Evolutionary conservation across 2,888 invertebrate species (phyloP).

Genomic region (Mylabris sibirica): DNA sequence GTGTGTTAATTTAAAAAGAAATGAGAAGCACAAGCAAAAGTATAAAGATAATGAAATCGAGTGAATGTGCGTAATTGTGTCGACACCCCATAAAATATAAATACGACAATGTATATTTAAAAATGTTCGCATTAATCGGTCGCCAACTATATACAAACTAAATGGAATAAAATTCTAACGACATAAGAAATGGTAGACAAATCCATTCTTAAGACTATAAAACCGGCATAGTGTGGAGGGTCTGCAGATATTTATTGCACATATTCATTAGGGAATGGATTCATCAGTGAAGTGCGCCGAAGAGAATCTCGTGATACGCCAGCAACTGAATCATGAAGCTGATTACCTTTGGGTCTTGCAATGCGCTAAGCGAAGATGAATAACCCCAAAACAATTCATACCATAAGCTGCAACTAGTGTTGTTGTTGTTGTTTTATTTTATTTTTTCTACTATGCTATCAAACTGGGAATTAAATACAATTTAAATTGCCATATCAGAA

Average conservation of each 20-base stretch:
- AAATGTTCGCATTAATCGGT: constrained; percentile 58
- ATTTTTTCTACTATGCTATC: background rate
- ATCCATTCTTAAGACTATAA: constrained; percentile 1
- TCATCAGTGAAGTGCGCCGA: constrained; percentile 51
- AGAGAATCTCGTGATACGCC: constrained; percentile 43
- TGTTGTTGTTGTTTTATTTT: constrained; percentile 7
- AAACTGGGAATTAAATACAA: constrained; percentile 21
- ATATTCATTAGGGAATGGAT: constrained; percentile 57
- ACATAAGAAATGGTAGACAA: constrained; percentile 18
- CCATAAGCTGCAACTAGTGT: constrained; percentile 21
- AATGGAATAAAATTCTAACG: constrained; percentile 51
- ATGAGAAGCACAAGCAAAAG: constrained; percentile 14
- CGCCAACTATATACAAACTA: constrained; percentile 47
- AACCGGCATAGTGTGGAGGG: constrained; percentile 29
- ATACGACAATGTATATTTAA: constrained; percentile 51
- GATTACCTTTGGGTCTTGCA: constrained; percentile 49
- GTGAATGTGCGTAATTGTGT: constrained; percentile 51
- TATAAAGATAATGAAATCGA: constrained; percentile 48
- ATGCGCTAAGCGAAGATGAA: constrained; percentile 37
- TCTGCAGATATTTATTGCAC: constrained; percentile 55
- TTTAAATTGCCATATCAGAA: constrained; percentile 4
- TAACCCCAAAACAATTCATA: constrained; percentile 39
- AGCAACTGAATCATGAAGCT: constrained; percentile 48
- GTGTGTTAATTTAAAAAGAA: constrained; percentile 46
- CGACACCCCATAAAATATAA: constrained; percentile 57